These are phyloP conservation scores for Pristionchus exspectatus DNA, from an alignment of 2,888 invertebrate species.

Conservation along the genomic window DNA sequence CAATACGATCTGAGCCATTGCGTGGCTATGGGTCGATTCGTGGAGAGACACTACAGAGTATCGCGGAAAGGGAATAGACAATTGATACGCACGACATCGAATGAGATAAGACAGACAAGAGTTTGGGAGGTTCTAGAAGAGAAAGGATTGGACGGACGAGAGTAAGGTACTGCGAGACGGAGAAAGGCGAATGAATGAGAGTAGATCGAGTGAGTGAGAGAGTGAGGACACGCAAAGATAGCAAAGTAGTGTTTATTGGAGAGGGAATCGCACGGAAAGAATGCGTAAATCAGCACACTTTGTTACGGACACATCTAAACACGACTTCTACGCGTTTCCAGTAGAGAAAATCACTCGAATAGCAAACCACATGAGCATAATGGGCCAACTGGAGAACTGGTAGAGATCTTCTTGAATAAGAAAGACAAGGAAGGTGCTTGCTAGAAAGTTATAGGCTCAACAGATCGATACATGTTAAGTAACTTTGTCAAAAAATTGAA, in stretches of 20 bases:
- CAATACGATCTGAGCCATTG: conserved; percentile 18
- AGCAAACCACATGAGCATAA: neutral
- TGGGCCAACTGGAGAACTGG: neutral
- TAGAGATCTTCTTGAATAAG: neutral
- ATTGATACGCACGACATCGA: conserved; percentile 1
- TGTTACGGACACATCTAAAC: conserved; percentile 21
- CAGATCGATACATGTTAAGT: neutral
- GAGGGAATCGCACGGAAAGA: conserved; percentile 26
- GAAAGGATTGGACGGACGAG: conserved; percentile 34
- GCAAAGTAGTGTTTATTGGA: neutral
- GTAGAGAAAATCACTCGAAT: neutral
- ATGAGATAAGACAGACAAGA: conserved; percentile 12
- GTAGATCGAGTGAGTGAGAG: conserved; percentile 18
- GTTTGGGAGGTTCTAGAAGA: conserved; percentile 44
- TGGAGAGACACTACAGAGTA: conserved; percentile 28
- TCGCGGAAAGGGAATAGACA: neutral
- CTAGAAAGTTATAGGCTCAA: neutral
- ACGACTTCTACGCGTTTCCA: conserved; percentile 1
- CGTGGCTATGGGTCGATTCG: conserved; percentile 49
- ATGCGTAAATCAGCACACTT: conserved; percentile 7
- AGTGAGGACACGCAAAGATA: conserved; percentile 32
- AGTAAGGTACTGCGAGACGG: conserved; percentile 23
- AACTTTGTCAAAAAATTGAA: neutral
- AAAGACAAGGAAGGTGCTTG: neutral
- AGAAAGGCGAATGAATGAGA: conserved; percentile 30